These are phyloP conservation scores for Pteruthius melanotis DNA, from an alignment of 2,113 vertebrate genomes.

Conservation along the genomic window DNA sequence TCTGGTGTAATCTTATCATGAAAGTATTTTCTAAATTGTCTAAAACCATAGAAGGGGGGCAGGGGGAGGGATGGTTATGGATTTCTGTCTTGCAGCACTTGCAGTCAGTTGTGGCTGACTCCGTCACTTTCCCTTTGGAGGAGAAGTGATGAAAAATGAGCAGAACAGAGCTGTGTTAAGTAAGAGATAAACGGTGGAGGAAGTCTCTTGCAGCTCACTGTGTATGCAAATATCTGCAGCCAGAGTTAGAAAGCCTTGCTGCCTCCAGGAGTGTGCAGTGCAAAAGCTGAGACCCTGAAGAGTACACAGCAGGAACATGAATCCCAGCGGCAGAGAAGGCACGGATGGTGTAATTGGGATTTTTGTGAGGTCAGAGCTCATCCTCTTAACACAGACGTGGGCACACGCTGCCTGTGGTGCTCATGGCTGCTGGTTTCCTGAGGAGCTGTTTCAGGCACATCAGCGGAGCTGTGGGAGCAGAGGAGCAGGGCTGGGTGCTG, in stretches of 20 bases:
- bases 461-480: neutral
- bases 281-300: neutral
- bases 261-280: neutral
- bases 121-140: neutral
- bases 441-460: neutral
- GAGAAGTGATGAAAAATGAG: neutral
- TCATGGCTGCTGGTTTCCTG: neutral
- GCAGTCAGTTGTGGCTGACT: neutral
- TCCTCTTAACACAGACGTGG: neutral
- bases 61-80: neutral
- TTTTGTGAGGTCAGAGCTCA: neutral
- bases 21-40: neutral
- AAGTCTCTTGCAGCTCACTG: neutral
- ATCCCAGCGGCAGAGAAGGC: neutral
- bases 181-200: neutral
- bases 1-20: neutral
- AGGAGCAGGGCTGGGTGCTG: neutral
- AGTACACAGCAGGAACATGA: neutral
- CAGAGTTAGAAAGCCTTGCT: neutral
- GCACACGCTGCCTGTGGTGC: accelerated
- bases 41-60: neutral
- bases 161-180: neutral
- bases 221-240: constrained; percentile 2
- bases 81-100: neutral
- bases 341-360: neutral